These are phyloP conservation scores for Capreolus pygargus DNA, from an alignment of 2,113 vertebrate species.

Conservation along the genomic window DNA sequence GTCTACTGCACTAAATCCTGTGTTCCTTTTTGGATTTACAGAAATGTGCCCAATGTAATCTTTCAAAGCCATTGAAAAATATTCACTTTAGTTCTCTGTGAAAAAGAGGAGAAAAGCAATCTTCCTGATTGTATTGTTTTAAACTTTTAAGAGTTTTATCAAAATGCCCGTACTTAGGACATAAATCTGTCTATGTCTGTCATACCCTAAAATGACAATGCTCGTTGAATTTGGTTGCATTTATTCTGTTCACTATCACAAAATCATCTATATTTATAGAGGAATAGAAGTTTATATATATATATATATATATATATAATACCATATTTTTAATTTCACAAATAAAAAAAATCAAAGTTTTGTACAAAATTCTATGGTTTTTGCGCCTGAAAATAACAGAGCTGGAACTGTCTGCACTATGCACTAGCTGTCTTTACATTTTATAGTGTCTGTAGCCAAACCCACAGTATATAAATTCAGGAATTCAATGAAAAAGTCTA, in stretches of 20 bases:
- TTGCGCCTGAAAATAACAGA: slow-evolving; percentile 69
- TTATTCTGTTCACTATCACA: slow-evolving; percentile 90
- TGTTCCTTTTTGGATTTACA: slow-evolving; percentile 68
- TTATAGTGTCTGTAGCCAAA: slow-evolving; percentile 50
- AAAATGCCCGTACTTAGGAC: slow-evolving; percentile 77
- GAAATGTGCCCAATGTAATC: slow-evolving; percentile 70
- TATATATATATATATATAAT: slow-evolving; percentile 87
- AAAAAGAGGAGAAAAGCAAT: slow-evolving; percentile 71
- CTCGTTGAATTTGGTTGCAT: slow-evolving; percentile 89
- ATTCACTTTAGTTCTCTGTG: slow-evolving; percentile 77
- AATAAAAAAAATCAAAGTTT: slow-evolving; percentile 93
- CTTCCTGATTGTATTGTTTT: slow-evolving; percentile 79
- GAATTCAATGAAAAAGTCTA: slow-evolving; percentile 68
- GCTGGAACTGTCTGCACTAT: slow-evolving; percentile 55
- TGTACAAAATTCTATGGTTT: slow-evolving; percentile 84
- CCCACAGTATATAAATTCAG: slow-evolving; percentile 70
- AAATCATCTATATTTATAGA: slow-evolving; percentile 98
- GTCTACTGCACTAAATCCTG: slow-evolving; percentile 15
- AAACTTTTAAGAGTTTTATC: slow-evolving; percentile 78
- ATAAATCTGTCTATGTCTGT: slow-evolving; percentile 82
- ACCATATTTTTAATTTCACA: slow-evolving; percentile 91
- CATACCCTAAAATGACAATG: slow-evolving; percentile 83
- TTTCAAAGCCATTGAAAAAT: slow-evolving; percentile 78
- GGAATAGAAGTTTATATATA: slow-evolving; percentile 92
- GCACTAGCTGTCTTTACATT: slow-evolving; percentile 56